A percentile compares a stretch with the other conserved stretches of the same genome.
phyloP scores from a whole-genome alignment of 1,140 invertebrate species.

The Solenopsis invicta region DNA sequence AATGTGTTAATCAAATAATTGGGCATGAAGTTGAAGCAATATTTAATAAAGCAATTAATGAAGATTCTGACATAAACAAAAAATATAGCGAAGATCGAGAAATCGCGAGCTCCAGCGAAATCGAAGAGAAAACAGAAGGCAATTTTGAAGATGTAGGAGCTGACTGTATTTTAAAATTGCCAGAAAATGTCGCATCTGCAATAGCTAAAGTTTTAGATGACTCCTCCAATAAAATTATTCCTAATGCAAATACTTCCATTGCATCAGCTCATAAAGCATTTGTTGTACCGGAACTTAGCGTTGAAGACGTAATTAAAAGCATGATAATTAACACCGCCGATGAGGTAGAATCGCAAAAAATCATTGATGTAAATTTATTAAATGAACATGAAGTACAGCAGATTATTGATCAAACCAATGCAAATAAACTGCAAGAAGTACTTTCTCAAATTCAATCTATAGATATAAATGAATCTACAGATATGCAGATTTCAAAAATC shows the following conservation, averaged over 20 bases:
- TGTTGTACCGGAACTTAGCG: slow-evolving; percentile 56
- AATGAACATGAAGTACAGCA: background rate
- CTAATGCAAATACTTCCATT: background rate
- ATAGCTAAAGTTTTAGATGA: background rate
- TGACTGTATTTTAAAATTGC: background rate
- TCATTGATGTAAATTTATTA: background rate
- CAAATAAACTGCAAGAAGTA: background rate
- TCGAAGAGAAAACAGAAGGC: background rate
- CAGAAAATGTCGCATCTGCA: background rate
- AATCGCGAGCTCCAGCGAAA: background rate
- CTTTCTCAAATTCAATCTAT: background rate
- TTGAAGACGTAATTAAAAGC: slow-evolving; percentile 70
- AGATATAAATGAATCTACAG: background rate
- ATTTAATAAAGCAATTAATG: background rate
- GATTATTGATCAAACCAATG: background rate
- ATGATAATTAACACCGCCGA: slow-evolving; percentile 48
- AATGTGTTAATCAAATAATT: background rate
- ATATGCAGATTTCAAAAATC: background rate
- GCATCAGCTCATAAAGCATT: background rate
- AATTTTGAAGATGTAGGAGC: background rate
- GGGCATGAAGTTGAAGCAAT: background rate
- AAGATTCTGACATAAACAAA: background rate
- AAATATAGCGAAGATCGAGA: background rate
- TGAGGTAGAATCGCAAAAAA: slow-evolving; percentile 20
- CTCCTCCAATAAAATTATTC: background rate